Base-by-base conservation (phyloP, 2,888 invertebrate genomes). In the Phyto melanocephala region DNA sequence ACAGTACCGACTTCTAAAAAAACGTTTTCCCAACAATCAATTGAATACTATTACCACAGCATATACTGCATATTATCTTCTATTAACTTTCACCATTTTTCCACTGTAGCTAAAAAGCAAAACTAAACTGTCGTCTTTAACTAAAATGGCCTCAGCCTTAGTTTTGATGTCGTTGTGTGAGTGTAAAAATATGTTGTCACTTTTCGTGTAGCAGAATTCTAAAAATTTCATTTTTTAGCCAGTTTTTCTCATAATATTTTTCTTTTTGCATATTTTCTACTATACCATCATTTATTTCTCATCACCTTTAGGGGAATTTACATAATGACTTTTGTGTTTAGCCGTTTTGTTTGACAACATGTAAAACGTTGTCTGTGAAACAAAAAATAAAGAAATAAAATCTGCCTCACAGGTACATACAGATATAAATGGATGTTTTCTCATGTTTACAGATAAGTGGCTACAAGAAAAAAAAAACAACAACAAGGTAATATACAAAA, bases 301-400 rank as follows among this genome's bases (percentile, higher is more conserved):
- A 78, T 81, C 78, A 81, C 78, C 78, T 78, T 78, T 45, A 78
- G 70, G 78, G 74, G 52, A 81, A 81, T 81, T 78, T 81, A 75
- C 78, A 81, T 81, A 81, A 81, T 78, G 81, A 81, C 77, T 78
- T 81, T 81, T 74, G 63, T 63, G 78, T 63, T 78, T 63, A 70
- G 74, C 28, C 40, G 58, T 47, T 71, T 37, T 52, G 37, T 42
- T 37, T 45, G 22, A 40, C 7, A 13, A 50, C 22, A 52, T 45
- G 45, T 56, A n/a, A 35, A 40, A 52, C 28, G n/a, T 62, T 42
- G 15, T 62, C n/a, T 10, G 1, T 17, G 24, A 62, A 50, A 24
- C 35, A 65, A 40, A 72, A n/a, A 60, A 24, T 40, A 17, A 28
- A 17, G 6, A 17, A 52, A 17, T 11, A 28, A 13, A 13, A 17